Percentiles rank a stretch among this genome's conserved stretches.
These are phyloP conservation scores for Eulemur macaco DNA, from an alignment of 2,113 vertebrate species.

Conservation along the genomic window DNA sequence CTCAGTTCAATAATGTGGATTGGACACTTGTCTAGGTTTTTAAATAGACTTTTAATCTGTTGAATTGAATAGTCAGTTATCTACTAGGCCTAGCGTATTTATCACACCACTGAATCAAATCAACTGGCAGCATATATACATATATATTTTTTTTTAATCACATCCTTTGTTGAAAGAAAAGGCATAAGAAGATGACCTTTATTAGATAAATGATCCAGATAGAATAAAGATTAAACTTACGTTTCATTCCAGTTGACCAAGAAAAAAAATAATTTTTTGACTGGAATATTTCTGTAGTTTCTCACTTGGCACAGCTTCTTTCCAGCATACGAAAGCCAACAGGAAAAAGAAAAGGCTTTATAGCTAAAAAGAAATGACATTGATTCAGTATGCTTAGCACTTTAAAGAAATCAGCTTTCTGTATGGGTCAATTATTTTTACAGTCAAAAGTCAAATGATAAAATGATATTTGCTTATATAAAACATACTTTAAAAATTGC, in stretches of 20 bases:
- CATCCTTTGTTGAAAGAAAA: background rate
- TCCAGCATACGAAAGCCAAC: slow-evolving; percentile 83
- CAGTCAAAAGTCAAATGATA: slow-evolving; percentile 24
- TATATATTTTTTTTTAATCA: background rate
- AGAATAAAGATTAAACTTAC: slow-evolving; percentile 79
- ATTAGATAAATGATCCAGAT: background rate
- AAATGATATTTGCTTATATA: background rate
- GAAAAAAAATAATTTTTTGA: slow-evolving; percentile 79
- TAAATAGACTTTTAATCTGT: slow-evolving; percentile 15
- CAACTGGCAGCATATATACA: background rate
- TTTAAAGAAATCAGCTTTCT: background rate
- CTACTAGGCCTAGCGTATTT: background rate
- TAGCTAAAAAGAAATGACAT: slow-evolving; percentile 73
- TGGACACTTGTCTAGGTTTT: background rate
- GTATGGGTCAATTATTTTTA: slow-evolving; percentile 32
- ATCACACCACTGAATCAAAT: background rate
- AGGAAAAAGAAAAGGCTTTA: slow-evolving; percentile 82
- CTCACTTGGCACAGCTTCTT: slow-evolving; percentile 83
- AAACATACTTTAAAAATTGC: background rate
- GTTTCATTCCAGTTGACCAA: slow-evolving; percentile 82
- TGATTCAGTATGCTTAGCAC: background rate
- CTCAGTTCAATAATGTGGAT: background rate
- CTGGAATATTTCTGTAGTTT: slow-evolving; percentile 66
- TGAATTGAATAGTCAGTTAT: slow-evolving; percentile 1
- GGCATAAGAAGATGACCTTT: background rate